Evolutionary conservation across 2,888 invertebrate genomes (phyloP), one percentile per base, ranked within the genome.

Genomic region (Lobophora halterata): DNA sequence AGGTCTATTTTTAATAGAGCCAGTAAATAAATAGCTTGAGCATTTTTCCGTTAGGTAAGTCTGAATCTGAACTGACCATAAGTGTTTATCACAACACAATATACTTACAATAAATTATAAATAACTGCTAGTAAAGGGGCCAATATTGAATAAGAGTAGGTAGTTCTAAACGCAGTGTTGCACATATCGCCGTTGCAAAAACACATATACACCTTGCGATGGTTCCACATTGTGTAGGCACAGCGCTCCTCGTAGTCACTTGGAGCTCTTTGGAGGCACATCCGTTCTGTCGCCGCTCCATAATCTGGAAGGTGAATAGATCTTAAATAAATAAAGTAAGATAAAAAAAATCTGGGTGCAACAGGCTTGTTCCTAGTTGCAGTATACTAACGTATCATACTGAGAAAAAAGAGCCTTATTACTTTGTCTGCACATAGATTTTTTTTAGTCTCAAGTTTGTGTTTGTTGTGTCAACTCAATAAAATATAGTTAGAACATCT

Each of bases 121-220:
- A 50, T 5, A 17, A 46, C 37, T 31, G 69, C 31, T 30, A 79
- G 17, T 32, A 69, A 8, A 14, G 65, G 46, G 29, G 59, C 23
- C 35, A 73, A 26, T 29, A 74, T 49, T 40, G 58, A 33, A 10
- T 63, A 36, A 2, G 69, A 50, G 19, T 48, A 41, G n/a, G 65
- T 32, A 17, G 58, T 44, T 47, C 40, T 63, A 25, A 46, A 44
- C 0, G 72, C 68, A n/a, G 78, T 64, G 49, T 97, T 97, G 73
- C 97, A 97, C 17, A 97, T 88, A 74, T 97, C 97, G 3, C 97
- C 97, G 58, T 90, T 91, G 63, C 97, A 97, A 68, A 97, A 95
- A 67, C 97, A 97, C 93, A 97, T 95, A 65, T 92, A 93, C 0
- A 97, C 96, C 67, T 93, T 93, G 62, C 92, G 93, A 61, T 93